Base-by-base conservation (phyloP, 2,113 vertebrate species). In the Oryzias curvinotus region DNA sequence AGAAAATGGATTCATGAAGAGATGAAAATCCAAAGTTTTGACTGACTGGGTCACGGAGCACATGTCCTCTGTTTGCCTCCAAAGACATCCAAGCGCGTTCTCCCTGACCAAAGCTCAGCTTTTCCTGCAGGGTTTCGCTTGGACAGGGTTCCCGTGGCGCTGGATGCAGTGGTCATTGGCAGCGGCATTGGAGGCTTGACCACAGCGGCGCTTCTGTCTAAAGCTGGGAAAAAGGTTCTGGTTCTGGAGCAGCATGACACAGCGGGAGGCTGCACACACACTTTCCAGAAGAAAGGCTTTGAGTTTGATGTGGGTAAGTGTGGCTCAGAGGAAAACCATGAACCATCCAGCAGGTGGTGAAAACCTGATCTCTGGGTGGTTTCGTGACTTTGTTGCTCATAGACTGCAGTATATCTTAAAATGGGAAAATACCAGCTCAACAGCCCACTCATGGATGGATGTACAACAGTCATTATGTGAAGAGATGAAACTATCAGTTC, bases 281-380 rank as follows among this genome's bases (percentile, higher is more conserved):
- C 92, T 26, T 94, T 93, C 56, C 51, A 89, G 54, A 90, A 93
- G 45, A 88, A 78, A 1, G 93, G 91, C 48, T 83, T 82, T 17
- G 94, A 95, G 86, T 94, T 94, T 54, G 94, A 94, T 3, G 91
- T 93, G 14, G 94, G 94, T 94, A 84, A 89, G 93, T 68, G 10
- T 28, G 26, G 26, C 26, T 2, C 36, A 21, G 4, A 4, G 28
- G 58, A 51, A 16, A 17, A 55, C 0, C 17, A 7, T 15, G 6
- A 17, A 45, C 44, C 44, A 4, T 45, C 15, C 14, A 45, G 13
- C 43, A 45, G 3, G n/a, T n/a, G n/a, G n/a, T n/a, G n/a, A n/a
- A n/a, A n/a, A n/a, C n/a, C n/a, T n/a, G n/a, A n/a, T 42, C 41
- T 42, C 41, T 42, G 41, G 41, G 1, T 23, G 21, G 21, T 2